Base-by-base conservation (phyloP, 2,797 vertebrate genomes). In the Notamacropus eugenii region DNA sequence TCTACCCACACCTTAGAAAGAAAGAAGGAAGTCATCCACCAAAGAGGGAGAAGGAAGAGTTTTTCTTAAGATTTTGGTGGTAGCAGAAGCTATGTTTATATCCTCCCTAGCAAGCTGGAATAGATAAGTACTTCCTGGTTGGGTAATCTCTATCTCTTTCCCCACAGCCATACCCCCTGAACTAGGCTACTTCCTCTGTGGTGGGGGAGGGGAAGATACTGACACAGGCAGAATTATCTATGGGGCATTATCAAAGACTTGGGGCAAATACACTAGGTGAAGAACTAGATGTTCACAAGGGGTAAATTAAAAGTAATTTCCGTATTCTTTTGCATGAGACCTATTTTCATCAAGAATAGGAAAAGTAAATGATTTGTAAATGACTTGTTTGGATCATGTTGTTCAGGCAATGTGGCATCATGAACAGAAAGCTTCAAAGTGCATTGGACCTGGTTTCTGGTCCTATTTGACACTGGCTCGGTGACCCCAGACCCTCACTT, bases 121-220 rank as follows among this genome's bases (percentile, higher is more conserved):
- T 19, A 96, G 95, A 97, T 96, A 58, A 96, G 94, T 90, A 96
- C 93, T 96, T 97, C 96, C 94, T 95, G 87, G 50, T 11, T 95
- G 90, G 16, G 95, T 62, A 96, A 97, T 95, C 62, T 55, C 34
- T 82, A 91, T 95, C 52, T 62, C 58, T 91, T 94, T 95, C 74
- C 57, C 29, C 55, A 22, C 54, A 90, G 62, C 40, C 13, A 92
- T 22, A 46, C 34, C 90, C 55, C 50, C 93, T 11, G 31, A 58
- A 82, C 9, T 54, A 0, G 31, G 5, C 56, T 5, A 2, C 87
- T 95, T 98, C 95, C 82, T 96, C 50, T 92, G 50, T 40, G 56
- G 28, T 91, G 34, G 59, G 57, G 46, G 12, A 50, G 16, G 5
- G 50, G 92, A 62, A 91, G 90, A 12, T 46, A n/a, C 19, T 87